Evolutionary conservation across 2,797 vertebrate species (phyloP).

Genomic region (Antrozous pallidus): DNA sequence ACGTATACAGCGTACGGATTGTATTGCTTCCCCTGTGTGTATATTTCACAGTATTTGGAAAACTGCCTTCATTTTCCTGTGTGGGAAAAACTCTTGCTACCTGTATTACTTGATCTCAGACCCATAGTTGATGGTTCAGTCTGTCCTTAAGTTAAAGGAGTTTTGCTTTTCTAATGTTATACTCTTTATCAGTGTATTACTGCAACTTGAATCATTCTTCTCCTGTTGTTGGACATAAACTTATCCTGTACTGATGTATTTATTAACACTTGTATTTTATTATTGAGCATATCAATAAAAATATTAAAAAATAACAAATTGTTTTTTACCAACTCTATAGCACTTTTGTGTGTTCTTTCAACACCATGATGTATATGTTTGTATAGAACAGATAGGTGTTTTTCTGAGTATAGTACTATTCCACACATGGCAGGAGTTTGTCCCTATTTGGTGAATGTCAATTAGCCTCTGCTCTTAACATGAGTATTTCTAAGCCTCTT

Average conservation of each 20-base stretch:
- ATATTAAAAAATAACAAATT: constrained; percentile 82
- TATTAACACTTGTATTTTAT: constrained; percentile 86
- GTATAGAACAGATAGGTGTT: constrained; percentile 39
- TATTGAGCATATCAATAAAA: constrained; percentile 86
- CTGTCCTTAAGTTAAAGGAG: constrained; percentile 83
- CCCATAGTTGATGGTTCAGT: constrained; percentile 80
- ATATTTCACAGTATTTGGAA: constrained; percentile 81
- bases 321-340: constrained; percentile 82
- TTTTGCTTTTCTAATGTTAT: constrained; percentile 84
- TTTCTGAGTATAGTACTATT: background rate
- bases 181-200: constrained; percentile 82
- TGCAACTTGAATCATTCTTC: constrained; percentile 83
- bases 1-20: constrained; percentile 78
- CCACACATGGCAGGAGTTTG: constrained; percentile 35
- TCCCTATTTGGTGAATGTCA: too few relatives aligned
- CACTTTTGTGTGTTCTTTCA: constrained; percentile 83
- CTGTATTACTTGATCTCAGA: constrained; percentile 86
- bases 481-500: constrained; percentile 33
- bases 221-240: constrained; percentile 81
- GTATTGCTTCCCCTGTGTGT: constrained; percentile 82
- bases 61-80: constrained; percentile 86
- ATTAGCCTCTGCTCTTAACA: constrained; percentile 35
- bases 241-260: constrained; percentile 85
- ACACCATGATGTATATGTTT: constrained; percentile 68
- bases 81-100: constrained; percentile 82